These are phyloP conservation scores for Aurelia sp. DNA, from an alignment of 30 jellyfish, hydroid and myxozoan genomes.

Conservation along the genomic window DNA sequence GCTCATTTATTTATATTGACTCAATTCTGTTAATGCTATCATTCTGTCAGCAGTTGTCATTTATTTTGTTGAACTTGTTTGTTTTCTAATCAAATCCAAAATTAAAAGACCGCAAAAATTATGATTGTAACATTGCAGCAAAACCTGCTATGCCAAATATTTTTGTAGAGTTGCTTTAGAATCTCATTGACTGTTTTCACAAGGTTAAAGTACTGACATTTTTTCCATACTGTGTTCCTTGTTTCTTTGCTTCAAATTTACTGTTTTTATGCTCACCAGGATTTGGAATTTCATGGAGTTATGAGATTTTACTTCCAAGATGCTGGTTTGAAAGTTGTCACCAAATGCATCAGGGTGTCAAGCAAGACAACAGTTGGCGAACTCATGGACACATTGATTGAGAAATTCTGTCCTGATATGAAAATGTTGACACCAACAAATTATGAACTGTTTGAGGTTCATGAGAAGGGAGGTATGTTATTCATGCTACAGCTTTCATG, in stretches of 20 bases:
- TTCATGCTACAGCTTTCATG: not conserved
- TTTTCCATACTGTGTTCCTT: not conserved
- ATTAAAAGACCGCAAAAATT: too few relatives aligned
- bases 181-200: too few relatives aligned
- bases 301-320: slow-evolving; percentile 95
- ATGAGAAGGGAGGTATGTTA: slow-evolving; percentile 88
- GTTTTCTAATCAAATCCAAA: too few relatives aligned
- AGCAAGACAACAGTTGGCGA: slow-evolving; percentile 76
- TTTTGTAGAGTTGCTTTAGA: too few relatives aligned
- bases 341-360: slow-evolving; percentile 94
- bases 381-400: slow-evolving; percentile 87
- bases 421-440: slow-evolving; percentile 87
- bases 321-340: slow-evolving; percentile 76
- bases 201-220: too few relatives aligned
- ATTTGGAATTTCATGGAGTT: slow-evolving; percentile 87
- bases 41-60: too few relatives aligned
- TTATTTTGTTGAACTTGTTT: too few relatives aligned
- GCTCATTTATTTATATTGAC: too few relatives aligned
- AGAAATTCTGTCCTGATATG: slow-evolving; percentile 94
- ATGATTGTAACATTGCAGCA: too few relatives aligned
- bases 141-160: too few relatives aligned
- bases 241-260: not conserved
- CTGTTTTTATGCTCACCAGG: slow-evolving; percentile 32
- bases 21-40: too few relatives aligned
- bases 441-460: slow-evolving; percentile 88